phyloP scores from a whole-genome alignment of 2,888 invertebrate species.

The Kuschelorhynchus macadamiae region DNA sequence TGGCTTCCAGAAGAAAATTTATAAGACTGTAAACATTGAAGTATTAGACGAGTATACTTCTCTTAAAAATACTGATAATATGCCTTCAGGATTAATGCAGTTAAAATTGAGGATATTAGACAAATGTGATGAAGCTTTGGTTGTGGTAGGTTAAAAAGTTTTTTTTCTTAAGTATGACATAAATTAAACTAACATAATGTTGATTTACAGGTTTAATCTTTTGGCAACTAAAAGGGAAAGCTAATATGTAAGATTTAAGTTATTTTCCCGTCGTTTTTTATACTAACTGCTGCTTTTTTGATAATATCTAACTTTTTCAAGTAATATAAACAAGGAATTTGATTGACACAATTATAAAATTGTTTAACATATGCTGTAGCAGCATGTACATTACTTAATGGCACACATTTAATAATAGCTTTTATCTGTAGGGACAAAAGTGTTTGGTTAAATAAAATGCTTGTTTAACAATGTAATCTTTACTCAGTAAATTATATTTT shows the following conservation, averaged over 20 bases:
- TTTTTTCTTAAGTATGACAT: constrained; percentile 2
- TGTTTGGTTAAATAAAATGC: no score
- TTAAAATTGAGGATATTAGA: constrained; percentile 68
- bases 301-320: no score
- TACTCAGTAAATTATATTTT: no score
- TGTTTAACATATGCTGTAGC: no score
- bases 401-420: no score
- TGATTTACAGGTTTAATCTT: constrained; percentile 31
- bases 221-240: background rate
- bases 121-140: constrained; percentile 62
- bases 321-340: no score
- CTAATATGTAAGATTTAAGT: background rate
- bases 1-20: constrained; percentile 62
- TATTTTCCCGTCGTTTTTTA: no score
- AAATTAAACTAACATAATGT: background rate
- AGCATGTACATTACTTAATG: no score
- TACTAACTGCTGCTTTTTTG: no score
- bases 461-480: no score
- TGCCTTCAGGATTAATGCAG: constrained; percentile 67
- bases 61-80: constrained; percentile 62
- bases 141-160: constrained; percentile 62
- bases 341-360: no score
- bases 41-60: constrained; percentile 67
- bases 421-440: no score
- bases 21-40: constrained; percentile 67